These are phyloP conservation scores for Hozukius guyotensis DNA, from an alignment of 2,797 vertebrate genomes.

Conservation along the genomic window DNA sequence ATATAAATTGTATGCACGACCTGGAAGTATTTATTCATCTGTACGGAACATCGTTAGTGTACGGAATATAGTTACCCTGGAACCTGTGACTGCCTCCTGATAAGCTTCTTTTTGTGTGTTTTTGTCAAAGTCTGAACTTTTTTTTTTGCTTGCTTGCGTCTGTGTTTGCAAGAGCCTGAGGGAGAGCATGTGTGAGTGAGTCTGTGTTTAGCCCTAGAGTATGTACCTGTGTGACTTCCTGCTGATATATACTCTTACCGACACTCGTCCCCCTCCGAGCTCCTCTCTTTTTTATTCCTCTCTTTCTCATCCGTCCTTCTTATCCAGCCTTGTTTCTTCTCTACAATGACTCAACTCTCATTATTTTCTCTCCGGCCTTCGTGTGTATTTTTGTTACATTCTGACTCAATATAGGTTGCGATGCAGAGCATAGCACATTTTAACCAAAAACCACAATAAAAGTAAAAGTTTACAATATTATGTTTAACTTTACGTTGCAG, in stretches of 20 bases:
- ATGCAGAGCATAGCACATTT: neutral
- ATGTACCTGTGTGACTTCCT: constrained; percentile 52
- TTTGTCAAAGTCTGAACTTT: constrained; percentile 25
- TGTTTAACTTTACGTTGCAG: neutral
- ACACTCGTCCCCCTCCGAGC: constrained; percentile 47
- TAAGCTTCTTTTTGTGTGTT: neutral
- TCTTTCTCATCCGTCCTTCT: neutral
- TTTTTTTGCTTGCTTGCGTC: constrained; percentile 12
- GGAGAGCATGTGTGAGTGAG: constrained; percentile 1
- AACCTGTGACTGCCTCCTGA: constrained; percentile 8
- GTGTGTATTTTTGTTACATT: neutral
- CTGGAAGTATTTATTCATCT: no score
- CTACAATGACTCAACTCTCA: constrained; percentile 5
- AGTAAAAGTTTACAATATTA: neutral
- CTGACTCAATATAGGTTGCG: neutral
- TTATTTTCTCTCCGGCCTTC: neutral
- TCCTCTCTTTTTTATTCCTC: constrained; percentile 2
- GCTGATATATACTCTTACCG: constrained; percentile 49
- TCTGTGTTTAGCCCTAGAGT: constrained; percentile 24
- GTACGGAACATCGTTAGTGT: no score
- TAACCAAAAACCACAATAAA: neutral
- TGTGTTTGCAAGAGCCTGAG: constrained; percentile 30
- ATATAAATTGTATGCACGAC: no score
- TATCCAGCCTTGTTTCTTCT: neutral
- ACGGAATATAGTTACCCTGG: neutral